Evolutionary conservation across 2,888 invertebrate species (phyloP).

Genomic region (Thyatira batis): DNA sequence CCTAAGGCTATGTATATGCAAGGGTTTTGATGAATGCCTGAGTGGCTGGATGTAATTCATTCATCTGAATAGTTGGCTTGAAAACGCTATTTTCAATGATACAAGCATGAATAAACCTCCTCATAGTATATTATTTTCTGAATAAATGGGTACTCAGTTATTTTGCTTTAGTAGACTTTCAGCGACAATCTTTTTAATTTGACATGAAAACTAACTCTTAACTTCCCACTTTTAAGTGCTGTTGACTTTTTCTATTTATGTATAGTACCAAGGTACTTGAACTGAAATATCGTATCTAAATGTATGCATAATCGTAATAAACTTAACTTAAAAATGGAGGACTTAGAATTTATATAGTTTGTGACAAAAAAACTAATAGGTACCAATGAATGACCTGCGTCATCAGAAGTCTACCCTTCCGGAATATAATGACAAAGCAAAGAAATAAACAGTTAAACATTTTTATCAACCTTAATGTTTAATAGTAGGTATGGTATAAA

Average conservation of each 20-base stretch:
- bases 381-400: not conserved
- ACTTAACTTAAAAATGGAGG: too few species aligned
- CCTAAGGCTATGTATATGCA: constrained; percentile 9
- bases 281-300: too few species aligned
- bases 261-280: too few species aligned
- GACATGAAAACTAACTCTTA: not conserved
- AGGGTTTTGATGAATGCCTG: constrained; percentile 21
- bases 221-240: too few species aligned
- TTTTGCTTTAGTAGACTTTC: not conserved
- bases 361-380: too few species aligned
- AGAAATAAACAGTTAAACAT: not conserved
- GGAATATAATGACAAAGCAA: not conserved
- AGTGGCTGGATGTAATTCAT: constrained; percentile 13
- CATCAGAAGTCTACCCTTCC: not conserved
- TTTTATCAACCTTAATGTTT: too few species aligned
- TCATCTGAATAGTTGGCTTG: not conserved
- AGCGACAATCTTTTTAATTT: not conserved
- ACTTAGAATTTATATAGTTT: too few species aligned
- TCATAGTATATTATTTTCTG: not conserved
- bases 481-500: too few species aligned
- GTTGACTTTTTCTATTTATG: too few species aligned
- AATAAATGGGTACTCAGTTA: too few species aligned
- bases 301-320: too few species aligned
- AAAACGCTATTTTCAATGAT: not conserved
- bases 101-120: not conserved